A percentile compares a stretch with the other conserved stretches of the same genome.
Conservation (phyloP, 2,113 vertebrate genomes). For the Elanus axillaris region DNA sequence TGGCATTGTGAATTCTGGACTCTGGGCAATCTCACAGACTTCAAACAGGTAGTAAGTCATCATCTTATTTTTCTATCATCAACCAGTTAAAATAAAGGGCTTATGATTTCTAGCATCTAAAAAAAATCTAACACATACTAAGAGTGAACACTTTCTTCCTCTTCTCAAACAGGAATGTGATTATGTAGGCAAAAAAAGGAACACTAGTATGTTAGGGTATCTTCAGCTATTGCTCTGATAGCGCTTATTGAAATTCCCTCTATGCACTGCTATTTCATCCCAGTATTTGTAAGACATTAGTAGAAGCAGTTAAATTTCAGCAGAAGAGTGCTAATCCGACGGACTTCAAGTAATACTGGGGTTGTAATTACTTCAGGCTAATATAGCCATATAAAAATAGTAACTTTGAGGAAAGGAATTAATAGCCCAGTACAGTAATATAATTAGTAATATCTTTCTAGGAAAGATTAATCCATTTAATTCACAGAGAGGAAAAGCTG, state of each 20-base stretch:
- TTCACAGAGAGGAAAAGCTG: not conserved
- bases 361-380: not conserved
- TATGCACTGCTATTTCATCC: not conserved
- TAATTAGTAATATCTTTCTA: not conserved
- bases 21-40: not conserved
- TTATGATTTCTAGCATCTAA: not conserved
- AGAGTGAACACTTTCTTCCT: not conserved
- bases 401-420: conserved; percentile 2
- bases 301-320: not conserved
- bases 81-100: not conserved
- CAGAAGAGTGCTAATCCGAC: not conserved
- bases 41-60: not conserved
- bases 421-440: not conserved
- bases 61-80: not conserved
- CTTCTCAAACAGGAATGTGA: not conserved
- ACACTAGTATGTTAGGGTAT: not conserved
- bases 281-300: not conserved
- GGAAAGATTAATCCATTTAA: not conserved
- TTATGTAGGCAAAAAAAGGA: not conserved
- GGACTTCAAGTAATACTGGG: not conserved
- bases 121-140: not conserved
- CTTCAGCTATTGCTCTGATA: not conserved
- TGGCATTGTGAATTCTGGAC: not conserved
- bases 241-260: not conserved
- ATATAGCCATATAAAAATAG: not conserved